Conservation (phyloP, 2,113 vertebrate genomes). For the Podarcis cretensis region DNA sequence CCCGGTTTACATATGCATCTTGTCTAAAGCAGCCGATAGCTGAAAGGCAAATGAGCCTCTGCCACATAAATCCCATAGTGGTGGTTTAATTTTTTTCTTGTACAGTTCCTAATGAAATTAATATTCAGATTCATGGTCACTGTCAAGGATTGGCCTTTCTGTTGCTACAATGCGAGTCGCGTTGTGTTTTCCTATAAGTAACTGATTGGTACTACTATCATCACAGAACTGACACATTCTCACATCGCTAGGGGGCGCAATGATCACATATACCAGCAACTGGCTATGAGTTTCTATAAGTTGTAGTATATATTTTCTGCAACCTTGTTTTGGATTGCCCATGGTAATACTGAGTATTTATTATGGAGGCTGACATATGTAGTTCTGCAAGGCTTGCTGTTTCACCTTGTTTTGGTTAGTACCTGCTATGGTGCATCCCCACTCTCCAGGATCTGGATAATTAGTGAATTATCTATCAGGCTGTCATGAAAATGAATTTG, state of each 20-base stretch:
- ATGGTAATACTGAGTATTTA: background rate
- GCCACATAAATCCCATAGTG: background rate
- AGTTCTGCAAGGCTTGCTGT: conserved; percentile 6
- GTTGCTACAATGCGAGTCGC: background rate
- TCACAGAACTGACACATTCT: background rate
- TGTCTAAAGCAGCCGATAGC: background rate
- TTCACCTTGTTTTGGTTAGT: background rate
- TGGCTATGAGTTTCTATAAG: background rate
- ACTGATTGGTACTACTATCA: background rate
- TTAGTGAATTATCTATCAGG: conserved; percentile 18
- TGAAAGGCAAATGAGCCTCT: background rate
- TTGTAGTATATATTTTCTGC: background rate
- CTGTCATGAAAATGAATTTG: conserved; percentile 31
- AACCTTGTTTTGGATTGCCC: background rate
- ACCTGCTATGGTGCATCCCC: background rate
- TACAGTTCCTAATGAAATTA: background rate
- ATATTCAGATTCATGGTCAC: background rate
- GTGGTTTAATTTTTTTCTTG: background rate
- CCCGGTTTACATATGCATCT: background rate
- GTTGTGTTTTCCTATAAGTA: background rate
- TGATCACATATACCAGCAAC: background rate
- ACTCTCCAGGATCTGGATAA: background rate
- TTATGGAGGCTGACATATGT: background rate
- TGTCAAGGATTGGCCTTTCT: background rate
- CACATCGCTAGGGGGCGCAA: background rate